A percentile compares a stretch with the other conserved stretches of the same genome.
Evolutionary conservation across 2,113 vertebrate genomes (phyloP).

Genomic region (Hippocampus guttulatus): DNA sequence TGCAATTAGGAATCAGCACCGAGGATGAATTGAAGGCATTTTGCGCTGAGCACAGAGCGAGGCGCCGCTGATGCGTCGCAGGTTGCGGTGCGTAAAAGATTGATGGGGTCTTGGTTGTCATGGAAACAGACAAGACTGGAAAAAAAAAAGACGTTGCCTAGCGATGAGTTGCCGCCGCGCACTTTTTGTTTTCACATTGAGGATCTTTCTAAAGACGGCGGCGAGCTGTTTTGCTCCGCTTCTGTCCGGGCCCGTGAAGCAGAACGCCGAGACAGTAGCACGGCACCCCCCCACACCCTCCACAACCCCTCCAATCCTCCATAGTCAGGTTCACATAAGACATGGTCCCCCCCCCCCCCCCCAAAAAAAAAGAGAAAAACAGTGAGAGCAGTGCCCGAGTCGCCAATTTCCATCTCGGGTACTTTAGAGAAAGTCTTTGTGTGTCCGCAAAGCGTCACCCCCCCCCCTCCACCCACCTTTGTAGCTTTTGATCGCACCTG

Average conservation of each 20-base stretch:
- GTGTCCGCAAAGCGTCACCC: conserved; percentile 17
- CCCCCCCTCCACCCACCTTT: background rate
- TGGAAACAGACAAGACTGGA: conserved; percentile 52
- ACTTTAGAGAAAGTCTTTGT: background rate
- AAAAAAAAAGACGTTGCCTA: conserved; percentile 30
- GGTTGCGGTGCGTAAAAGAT: conserved; percentile 4
- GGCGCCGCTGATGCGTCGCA: background rate
- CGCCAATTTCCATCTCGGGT: conserved; percentile 15
- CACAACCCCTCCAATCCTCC: conserved; percentile 18
- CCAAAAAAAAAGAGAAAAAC: background rate
- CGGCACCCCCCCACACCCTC: background rate
- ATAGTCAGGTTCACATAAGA: conserved; percentile 26
- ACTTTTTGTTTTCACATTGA: conserved; percentile 8
- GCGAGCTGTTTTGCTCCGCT: background rate
- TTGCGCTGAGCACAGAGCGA: conserved; percentile 2
- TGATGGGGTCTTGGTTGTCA: conserved; percentile 50
- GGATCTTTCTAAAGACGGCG: conserved; percentile 14
- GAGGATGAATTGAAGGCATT: background rate
- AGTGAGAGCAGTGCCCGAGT: conserved; percentile 14
- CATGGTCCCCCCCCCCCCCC: background rate
- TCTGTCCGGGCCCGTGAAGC: background rate
- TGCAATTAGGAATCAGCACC: background rate
- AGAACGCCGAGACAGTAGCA: conserved; percentile 26
- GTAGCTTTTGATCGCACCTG: conserved; percentile 27
- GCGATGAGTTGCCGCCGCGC: conserved; percentile 11